A percentile compares a stretch with the other conserved stretches of the same genome.
Conservation (phyloP, 2,888 invertebrate species). For the Morpho achilles region DNA sequence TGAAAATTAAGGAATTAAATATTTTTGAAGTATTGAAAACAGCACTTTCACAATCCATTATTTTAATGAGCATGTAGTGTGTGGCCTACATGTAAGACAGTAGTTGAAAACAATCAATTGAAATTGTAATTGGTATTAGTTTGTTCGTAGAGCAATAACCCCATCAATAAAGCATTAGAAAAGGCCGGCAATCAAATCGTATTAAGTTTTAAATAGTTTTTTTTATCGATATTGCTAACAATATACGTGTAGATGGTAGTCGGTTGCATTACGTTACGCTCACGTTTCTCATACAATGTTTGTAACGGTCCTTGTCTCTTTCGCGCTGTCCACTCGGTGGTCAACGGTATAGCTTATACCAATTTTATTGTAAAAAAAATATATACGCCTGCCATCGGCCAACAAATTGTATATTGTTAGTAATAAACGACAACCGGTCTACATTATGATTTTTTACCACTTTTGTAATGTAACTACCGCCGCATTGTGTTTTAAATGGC, state of each 20-base stretch:
- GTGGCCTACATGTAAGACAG: conserved; percentile 16
- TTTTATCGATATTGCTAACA: conserved; percentile 38
- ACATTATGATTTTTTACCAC: conserved; percentile 37
- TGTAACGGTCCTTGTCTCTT: conserved; percentile 54
- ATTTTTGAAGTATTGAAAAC: conserved; percentile 2
- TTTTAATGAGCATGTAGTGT: conserved; percentile 6
- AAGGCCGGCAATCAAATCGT: conserved; percentile 30
- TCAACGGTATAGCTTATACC: conserved; percentile 58
- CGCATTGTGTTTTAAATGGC: conserved; percentile 36
- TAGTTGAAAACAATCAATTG: conserved; percentile 10
- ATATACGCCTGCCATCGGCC: conserved; percentile 29
- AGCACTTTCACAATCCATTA: conserved; percentile 1
- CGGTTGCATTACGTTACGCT: conserved; percentile 48
- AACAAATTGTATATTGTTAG: conserved; percentile 44
- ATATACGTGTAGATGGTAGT: conserved; percentile 46
- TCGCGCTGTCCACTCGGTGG: conserved; percentile 45
- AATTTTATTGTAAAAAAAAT: conserved; percentile 57
- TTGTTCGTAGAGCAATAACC: conserved; percentile 27
- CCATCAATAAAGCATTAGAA: conserved; percentile 25
- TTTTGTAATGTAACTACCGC: conserved; percentile 41
- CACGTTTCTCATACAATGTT: conserved; percentile 60
- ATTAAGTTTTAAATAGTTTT: conserved; percentile 37
- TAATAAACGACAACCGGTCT: conserved; percentile 42
- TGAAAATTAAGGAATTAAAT: not conserved
- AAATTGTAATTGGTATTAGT: conserved; percentile 17